phyloP scores from a whole-genome alignment of 2,888 invertebrate genomes.

The Phlogophora meticulosa region DNA sequence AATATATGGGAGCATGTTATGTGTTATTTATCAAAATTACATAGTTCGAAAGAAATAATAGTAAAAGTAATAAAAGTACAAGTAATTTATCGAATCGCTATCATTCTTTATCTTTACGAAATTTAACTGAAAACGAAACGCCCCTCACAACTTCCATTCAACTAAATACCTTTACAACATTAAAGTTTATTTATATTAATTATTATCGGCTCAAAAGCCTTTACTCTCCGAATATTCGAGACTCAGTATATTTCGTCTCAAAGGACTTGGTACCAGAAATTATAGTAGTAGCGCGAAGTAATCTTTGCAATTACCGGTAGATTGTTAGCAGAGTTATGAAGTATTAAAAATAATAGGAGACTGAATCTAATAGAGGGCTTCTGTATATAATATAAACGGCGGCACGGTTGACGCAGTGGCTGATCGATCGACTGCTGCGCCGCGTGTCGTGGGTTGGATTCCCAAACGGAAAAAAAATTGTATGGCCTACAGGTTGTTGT shows the following conservation, averaged over 20 bases:
- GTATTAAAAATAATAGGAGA: background rate
- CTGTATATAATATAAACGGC: no score
- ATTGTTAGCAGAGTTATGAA: slow-evolving; percentile 18
- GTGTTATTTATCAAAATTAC: no score
- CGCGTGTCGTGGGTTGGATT: no score
- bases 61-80: no score
- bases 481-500: no score
- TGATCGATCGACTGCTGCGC: no score
- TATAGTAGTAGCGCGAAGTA: slow-evolving; percentile 25
- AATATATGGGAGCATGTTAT: no score
- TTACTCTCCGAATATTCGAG: background rate
- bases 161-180: slow-evolving; percentile 1
- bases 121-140: background rate
- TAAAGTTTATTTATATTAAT: slow-evolving; percentile 2
- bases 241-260: slow-evolving; percentile 6
- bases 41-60: no score
- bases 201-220: slow-evolving; percentile 8
- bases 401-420: no score
- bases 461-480: no score
- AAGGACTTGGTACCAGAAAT: slow-evolving; percentile 24
- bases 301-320: slow-evolving; percentile 38
- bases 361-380: no score
- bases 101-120: background rate
- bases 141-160: background rate
- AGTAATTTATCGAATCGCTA: no score